A percentile compares a stretch with the other conserved stretches of the same genome.
Evolutionary conservation across 2,888 invertebrate genomes (phyloP).

Genomic region (Thymelicus sylvestris): DNA sequence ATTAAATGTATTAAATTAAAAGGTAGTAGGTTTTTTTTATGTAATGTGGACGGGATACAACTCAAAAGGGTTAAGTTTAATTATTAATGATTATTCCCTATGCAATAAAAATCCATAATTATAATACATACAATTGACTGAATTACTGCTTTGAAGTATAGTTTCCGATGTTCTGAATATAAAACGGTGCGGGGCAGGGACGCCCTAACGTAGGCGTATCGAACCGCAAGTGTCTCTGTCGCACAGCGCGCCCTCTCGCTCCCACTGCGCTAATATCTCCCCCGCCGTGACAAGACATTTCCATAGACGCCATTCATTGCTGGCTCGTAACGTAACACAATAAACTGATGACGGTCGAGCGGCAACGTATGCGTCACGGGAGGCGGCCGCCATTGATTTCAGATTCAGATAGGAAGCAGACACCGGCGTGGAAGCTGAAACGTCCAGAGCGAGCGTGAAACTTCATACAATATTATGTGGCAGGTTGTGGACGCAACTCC

Average conservation of each 20-base stretch:
- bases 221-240: slow-evolving; percentile 61
- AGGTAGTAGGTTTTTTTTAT: too few relatives aligned
- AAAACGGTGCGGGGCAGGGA: slow-evolving; percentile 57
- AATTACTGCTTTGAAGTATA: slow-evolving; percentile 44
- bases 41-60: too few relatives aligned
- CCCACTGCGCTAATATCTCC: slow-evolving; percentile 39
- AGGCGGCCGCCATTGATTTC: slow-evolving; percentile 39
- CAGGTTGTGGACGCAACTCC: neutral
- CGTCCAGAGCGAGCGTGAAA: neutral
- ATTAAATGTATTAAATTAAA: too few relatives aligned
- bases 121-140: slow-evolving; percentile 36
- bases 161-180: slow-evolving; percentile 57
- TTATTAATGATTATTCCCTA: too few relatives aligned
- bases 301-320: slow-evolving; percentile 41
- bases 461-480: neutral
- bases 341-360: slow-evolving; percentile 47
- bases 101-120: too few relatives aligned
- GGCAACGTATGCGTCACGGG: slow-evolving; percentile 52
- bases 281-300: slow-evolving; percentile 47
- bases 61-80: too few relatives aligned
- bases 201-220: slow-evolving; percentile 67
- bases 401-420: slow-evolving; percentile 14
- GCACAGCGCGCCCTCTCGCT: slow-evolving; percentile 49
- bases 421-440: slow-evolving; percentile 39
- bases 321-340: slow-evolving; percentile 33